A percentile compares a stretch with the other conserved stretches of the same genome.
Evolutionary conservation across 2,113 vertebrate species (phyloP).

Genomic region (Martes martes): DNA sequence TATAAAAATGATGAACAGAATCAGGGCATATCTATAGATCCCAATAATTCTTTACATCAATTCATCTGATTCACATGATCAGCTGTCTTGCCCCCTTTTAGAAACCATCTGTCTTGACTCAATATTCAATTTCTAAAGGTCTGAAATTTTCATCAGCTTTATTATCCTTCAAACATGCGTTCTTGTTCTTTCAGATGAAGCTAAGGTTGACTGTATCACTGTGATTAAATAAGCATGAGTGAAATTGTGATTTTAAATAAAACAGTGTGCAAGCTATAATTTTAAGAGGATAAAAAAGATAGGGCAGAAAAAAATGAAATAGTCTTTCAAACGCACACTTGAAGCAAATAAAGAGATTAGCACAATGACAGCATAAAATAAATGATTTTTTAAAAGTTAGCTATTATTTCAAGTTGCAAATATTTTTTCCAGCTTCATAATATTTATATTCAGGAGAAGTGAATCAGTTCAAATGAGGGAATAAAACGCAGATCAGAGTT

Average conservation of each 20-base stretch:
- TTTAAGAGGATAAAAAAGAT: conserved; percentile 48
- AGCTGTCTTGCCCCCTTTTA: background rate
- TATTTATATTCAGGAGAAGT: conserved; percentile 31
- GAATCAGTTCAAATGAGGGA: conserved; percentile 30
- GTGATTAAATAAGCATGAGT: conserved; percentile 2
- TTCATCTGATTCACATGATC: conserved; percentile 12
- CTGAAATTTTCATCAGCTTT: conserved; percentile 57
- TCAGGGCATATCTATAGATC: background rate
- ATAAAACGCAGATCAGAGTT: conserved; percentile 16
- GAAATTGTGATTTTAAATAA: conserved; percentile 53
- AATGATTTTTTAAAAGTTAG: background rate
- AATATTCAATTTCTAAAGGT: conserved; percentile 38
- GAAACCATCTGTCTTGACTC: conserved; percentile 60
- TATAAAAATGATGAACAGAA: conserved; percentile 27
- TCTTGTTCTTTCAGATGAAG: conserved; percentile 41
- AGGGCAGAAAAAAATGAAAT: conserved; percentile 10
- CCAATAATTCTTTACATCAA: conserved; percentile 18
- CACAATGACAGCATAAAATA: background rate
- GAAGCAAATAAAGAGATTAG: conserved; percentile 7
- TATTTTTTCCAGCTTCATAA: conserved; percentile 35
- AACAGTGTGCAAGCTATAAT: conserved; percentile 30
- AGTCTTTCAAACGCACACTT: background rate
- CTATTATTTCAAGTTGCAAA: conserved; percentile 31
- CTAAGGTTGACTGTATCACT: conserved; percentile 8
- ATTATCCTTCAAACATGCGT: conserved; percentile 27